Conservation (phyloP, 2,888 invertebrate genomes). For the Stenolophus ochropezus region DNA sequence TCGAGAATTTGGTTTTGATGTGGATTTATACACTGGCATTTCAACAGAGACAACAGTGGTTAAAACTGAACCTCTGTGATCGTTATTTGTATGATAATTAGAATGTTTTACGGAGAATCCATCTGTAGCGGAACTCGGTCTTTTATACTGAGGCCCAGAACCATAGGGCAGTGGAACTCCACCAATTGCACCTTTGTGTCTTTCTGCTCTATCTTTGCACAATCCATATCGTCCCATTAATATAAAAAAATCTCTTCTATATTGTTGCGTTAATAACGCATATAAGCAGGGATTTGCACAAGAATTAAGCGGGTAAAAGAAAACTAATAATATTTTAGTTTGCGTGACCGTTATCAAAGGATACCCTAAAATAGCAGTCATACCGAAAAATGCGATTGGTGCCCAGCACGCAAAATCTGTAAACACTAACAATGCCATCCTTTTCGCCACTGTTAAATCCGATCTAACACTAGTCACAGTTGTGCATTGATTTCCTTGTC, state of each 20-base stretch:
- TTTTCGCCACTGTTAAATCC: conserved; percentile 77
- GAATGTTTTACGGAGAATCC: conserved; percentile 63
- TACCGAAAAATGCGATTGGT: conserved; percentile 80
- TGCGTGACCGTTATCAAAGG: conserved; percentile 77
- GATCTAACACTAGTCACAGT: conserved; percentile 73
- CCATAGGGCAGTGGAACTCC: conserved; percentile 71
- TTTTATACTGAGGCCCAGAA: conserved; percentile 69
- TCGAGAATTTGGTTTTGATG: conserved; percentile 67
- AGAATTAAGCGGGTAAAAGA: conserved; percentile 82
- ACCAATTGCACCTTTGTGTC: conserved; percentile 73
- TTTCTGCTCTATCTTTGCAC: conserved; percentile 72
- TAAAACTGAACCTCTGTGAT: conserved; percentile 70
- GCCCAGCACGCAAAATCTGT: conserved; percentile 80
- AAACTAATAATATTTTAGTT: conserved; percentile 77
- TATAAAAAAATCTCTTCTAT: conserved; percentile 77
- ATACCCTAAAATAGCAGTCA: conserved; percentile 79
- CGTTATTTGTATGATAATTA: conserved; percentile 62
- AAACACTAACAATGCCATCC: conserved; percentile 81
- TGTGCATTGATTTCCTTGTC: conserved; percentile 75
- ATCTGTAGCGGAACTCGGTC: conserved; percentile 64
- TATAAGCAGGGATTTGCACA: conserved; percentile 83
- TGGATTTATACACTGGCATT: conserved; percentile 68
- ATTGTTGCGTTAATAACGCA: conserved; percentile 80
- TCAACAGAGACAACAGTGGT: conserved; percentile 72
- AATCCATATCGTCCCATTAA: conserved; percentile 74